Base-by-base conservation (phyloP, 1,140 invertebrate species). In the Drosophila arizonae region DNA sequence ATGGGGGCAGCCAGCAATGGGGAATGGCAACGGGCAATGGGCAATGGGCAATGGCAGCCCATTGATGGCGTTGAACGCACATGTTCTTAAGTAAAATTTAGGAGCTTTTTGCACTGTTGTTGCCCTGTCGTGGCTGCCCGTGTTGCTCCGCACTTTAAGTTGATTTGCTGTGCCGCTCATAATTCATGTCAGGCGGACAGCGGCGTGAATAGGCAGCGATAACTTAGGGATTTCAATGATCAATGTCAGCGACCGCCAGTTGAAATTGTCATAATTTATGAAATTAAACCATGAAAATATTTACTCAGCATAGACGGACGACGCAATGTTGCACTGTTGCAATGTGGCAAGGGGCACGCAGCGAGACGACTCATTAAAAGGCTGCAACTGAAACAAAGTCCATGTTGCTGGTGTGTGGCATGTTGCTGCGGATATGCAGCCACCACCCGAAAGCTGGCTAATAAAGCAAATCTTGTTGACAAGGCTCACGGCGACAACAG, bases 381-480 rank as follows among this genome's bases (percentile, higher is more conserved):
- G 54, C 64, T 6, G 62, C 70, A 67, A 74, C 48, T 58, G 50
- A 65, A 68, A 60, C 71, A 78, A 76, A 65, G 55, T 54, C 50
- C 70, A 69, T 71, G 68, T 76, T 67, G 67, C 51, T 68, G 71
- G 28, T 72, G 72, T 66, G 74, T 77, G 64, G 65, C 71, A 68
- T 77, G 71, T 71, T 80, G 77, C 58, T 65, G 77, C 50, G 72
- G 76, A 79, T 84, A 84, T 85, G 82, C 71, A 68, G 81, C 76
- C 76, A 69, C 90, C 90, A 90, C 90, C 90, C 90, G 85, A 90
- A 90, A 90, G 89, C 36, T 90, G 85, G 85, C 90, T 90, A 90
- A 90, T 90, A 90, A 90, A 90, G 89, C 90, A 90, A 90, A 90
- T 87, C 90, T 89, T 90, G 89, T 90, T 90, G 90, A 90, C 88